These are phyloP conservation scores for Athene noctua DNA, from an alignment of 2,113 vertebrate species.

Conservation along the genomic window DNA sequence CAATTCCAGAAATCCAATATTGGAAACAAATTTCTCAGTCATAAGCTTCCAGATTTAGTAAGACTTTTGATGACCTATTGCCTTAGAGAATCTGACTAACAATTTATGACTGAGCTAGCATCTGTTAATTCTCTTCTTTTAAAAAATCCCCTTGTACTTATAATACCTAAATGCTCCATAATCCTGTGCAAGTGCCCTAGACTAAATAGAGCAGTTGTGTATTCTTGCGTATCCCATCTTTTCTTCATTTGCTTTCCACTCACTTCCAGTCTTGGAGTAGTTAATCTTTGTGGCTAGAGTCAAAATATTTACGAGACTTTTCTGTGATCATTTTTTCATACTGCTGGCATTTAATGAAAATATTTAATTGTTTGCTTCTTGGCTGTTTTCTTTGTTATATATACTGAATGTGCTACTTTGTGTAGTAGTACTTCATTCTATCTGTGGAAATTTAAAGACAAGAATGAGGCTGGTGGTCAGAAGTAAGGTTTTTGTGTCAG, in stretches of 20 bases:
- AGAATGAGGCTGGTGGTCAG: background rate
- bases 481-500: background rate
- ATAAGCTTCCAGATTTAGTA: background rate
- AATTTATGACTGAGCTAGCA: background rate
- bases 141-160: background rate
- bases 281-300: background rate
- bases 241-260: background rate
- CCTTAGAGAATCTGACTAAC: background rate
- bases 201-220: background rate
- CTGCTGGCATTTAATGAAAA: background rate
- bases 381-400: background rate
- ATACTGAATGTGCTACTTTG: background rate
- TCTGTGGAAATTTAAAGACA: background rate
- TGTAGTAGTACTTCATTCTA: background rate
- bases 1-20: background rate
- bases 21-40: background rate
- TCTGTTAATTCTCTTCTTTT: background rate
- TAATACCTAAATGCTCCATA: background rate
- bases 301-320: background rate
- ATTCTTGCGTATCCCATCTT: background rate
- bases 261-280: background rate
- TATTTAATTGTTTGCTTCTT: background rate
- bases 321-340: background rate
- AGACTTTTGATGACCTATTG: background rate
- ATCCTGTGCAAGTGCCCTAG: background rate